Evolutionary conservation across 2,797 vertebrate genomes (phyloP).

Genomic region (Labroides dimidiatus): DNA sequence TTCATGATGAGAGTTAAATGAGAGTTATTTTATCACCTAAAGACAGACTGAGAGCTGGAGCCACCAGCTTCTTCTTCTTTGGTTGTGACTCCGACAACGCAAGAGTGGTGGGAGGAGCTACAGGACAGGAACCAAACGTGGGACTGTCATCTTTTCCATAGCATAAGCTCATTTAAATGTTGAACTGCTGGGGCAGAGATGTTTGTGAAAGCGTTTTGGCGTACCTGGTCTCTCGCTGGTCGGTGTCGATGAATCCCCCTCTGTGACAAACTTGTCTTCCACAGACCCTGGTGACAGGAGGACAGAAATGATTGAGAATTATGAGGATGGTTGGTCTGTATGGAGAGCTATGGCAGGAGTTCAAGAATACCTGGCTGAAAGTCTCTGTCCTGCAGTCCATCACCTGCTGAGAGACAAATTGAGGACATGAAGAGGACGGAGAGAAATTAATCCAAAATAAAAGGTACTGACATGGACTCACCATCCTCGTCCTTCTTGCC

Average conservation of each 20-base stretch:
- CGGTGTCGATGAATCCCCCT: background rate
- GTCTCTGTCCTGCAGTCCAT: background rate
- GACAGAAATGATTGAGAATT: background rate
- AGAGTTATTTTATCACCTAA: slow-evolving; percentile 60
- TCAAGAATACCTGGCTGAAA: slow-evolving; percentile 9
- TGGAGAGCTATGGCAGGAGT: too few relatives aligned
- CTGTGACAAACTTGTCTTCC: background rate
- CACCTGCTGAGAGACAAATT: slow-evolving; percentile 12
- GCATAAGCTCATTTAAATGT: too few relatives aligned
- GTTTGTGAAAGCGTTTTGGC: too few relatives aligned
- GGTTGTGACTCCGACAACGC: slow-evolving; percentile 67
- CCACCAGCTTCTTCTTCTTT: slow-evolving; percentile 82
- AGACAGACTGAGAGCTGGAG: slow-evolving; percentile 79
- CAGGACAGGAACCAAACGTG: background rate
- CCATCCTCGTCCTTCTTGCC: background rate
- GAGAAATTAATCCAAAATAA: background rate
- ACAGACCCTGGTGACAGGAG: background rate
- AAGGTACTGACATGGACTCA: background rate
- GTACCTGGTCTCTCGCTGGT: slow-evolving; percentile 40
- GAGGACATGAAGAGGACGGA: background rate
- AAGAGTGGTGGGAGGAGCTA: slow-evolving; percentile 80
- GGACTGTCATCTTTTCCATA: too few relatives aligned
- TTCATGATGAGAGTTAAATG: too few relatives aligned
- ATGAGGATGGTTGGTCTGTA: too few relatives aligned
- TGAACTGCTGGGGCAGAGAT: too few relatives aligned